A percentile compares a stretch with the other conserved stretches of the same genome.
Conservation (phyloP, 2,888 invertebrate species). For the Cryptus armator region DNA sequence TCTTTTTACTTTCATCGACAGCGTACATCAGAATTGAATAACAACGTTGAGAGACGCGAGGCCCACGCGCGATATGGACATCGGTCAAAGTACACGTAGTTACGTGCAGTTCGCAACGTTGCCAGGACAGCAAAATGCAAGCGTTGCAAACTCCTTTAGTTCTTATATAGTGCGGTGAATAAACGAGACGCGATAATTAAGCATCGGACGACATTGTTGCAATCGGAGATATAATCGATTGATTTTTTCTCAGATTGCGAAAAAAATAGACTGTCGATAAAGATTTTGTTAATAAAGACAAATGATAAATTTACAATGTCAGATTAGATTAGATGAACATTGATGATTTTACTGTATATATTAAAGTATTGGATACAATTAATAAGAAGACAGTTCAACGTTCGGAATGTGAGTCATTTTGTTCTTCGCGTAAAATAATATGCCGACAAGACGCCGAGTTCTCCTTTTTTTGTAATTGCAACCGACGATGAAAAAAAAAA, state of each 20-base stretch:
- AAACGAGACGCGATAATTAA: background rate
- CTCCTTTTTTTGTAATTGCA: no score
- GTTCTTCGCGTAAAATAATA: no score
- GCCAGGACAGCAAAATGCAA: background rate
- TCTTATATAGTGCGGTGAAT: background rate
- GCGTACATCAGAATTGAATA: background rate
- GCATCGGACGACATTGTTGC: background rate
- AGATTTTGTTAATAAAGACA: background rate
- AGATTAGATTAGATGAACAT: no score
- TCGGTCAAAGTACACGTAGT: slow-evolving; percentile 4
- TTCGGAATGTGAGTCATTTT: no score
- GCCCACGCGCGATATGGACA: background rate
- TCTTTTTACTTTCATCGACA: slow-evolving; percentile 21
- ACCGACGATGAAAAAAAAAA: no score
- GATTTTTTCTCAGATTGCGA: background rate
- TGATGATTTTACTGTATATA: no score
- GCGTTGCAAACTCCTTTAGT: background rate
- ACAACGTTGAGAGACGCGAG: background rate
- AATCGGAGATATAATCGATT: background rate
- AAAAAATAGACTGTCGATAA: background rate
- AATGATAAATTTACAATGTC: background rate
- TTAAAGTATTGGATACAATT: no score
- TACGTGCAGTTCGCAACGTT: slow-evolving; percentile 1
- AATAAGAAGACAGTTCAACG: no score
- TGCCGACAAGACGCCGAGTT: no score